Evolutionary conservation across 2,797 vertebrate genomes (phyloP).

Genomic region (Argya squamiceps): DNA sequence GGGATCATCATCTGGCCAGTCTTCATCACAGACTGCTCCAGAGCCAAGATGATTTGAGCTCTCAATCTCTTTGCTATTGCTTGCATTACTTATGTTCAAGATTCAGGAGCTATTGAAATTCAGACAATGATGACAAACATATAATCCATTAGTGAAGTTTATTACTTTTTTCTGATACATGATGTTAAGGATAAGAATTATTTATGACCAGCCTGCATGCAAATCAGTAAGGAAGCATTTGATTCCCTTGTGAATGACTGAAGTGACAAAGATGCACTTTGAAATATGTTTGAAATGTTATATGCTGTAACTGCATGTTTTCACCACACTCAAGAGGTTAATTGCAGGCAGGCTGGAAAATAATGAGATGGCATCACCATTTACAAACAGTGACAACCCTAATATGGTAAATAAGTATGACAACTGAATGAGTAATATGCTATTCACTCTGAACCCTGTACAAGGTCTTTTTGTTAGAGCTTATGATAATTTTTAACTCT

Average conservation of each 20-base stretch:
- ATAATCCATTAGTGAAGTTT: background rate
- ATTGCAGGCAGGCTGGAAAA: conserved; percentile 30
- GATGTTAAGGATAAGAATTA: background rate
- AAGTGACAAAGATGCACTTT: background rate
- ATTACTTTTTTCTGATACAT: background rate
- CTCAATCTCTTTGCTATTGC: background rate
- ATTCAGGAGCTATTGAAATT: background rate
- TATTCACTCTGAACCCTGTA: background rate
- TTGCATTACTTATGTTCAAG: background rate
- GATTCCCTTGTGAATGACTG: background rate
- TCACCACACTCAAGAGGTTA: conserved; percentile 15
- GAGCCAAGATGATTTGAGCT: background rate
- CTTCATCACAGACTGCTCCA: background rate
- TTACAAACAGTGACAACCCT: conserved; percentile 17
- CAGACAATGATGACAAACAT: background rate
- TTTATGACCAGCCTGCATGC: background rate
- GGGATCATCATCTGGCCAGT: background rate
- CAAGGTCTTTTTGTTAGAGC: background rate
- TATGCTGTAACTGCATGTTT: background rate
- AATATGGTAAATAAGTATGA: background rate
- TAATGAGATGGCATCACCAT: conserved; percentile 2
- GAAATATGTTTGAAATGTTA: conserved; percentile 22
- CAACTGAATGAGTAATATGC: background rate
- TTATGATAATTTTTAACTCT: background rate
- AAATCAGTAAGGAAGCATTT: background rate